phyloP scores from a whole-genome alignment of 2,888 invertebrate genomes.

The Tinea semifulvella region DNA sequence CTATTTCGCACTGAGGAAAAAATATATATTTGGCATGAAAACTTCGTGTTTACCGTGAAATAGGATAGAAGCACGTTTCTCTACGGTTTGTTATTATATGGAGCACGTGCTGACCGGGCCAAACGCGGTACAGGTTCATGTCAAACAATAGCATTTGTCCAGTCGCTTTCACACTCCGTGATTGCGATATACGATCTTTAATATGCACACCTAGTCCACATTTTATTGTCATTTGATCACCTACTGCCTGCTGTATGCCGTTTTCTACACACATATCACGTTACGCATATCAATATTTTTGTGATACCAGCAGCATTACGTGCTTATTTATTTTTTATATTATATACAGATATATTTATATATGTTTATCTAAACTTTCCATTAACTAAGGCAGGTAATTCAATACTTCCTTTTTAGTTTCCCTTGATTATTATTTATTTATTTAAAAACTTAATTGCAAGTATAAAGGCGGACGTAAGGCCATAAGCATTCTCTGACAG shows the following conservation, averaged over 20 bases:
- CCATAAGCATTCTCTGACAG: no score
- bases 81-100: conserved; percentile 54
- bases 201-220: conserved; percentile 3
- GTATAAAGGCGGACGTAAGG: no score
- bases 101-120: conserved; percentile 39
- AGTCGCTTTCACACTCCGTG: conserved; percentile 53
- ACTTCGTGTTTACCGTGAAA: background rate
- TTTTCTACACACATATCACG: conserved; percentile 3
- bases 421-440: no score
- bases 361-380: no score
- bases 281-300: conserved; percentile 6
- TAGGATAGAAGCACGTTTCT: conserved; percentile 17
- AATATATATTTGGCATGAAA: no score
- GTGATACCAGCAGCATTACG: no score
- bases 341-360: no score
- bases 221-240: conserved; percentile 8
- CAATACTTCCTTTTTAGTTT: no score
- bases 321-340: no score
- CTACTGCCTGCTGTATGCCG: background rate
- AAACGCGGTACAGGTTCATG: conserved; percentile 20
- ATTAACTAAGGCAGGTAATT: no score
- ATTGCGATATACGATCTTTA: conserved; percentile 33
- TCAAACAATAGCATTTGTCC: conserved; percentile 49
- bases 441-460: no score
- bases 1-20: no score